phyloP scores from a whole-genome alignment of 1,140 invertebrate species.

The Brachionus sp. region DNA sequence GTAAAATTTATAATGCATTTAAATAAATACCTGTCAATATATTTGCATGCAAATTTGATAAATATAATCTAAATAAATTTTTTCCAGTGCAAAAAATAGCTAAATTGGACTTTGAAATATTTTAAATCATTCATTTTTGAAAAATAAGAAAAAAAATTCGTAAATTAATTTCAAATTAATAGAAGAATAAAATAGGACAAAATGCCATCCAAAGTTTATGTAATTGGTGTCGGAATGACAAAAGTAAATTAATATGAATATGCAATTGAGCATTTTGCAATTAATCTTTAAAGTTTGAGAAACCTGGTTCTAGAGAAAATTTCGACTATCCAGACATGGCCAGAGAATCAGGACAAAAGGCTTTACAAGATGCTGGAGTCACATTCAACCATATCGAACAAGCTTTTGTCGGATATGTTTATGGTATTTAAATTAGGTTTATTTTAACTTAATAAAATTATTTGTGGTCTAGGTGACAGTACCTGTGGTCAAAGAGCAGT shows the following conservation, averaged over 20 bases:
- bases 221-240: conserved; percentile 95
- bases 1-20: conserved; percentile 3
- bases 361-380: conserved; percentile 79
- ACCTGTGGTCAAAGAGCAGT: conserved; percentile 88
- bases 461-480: conserved; percentile 71
- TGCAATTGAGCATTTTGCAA: neutral
- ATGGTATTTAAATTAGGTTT: conserved; percentile 65
- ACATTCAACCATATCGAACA: conserved; percentile 76
- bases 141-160: neutral
- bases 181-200: neutral
- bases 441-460: neutral
- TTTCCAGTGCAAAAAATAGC: neutral
- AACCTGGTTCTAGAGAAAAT: conserved; percentile 74
- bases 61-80: neutral
- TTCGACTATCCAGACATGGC: conserved; percentile 91
- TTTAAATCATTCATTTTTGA: neutral
- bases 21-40: neutral
- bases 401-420: conserved; percentile 88
- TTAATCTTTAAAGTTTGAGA: conserved; percentile 68
- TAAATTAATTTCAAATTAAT: neutral
- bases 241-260: conserved; percentile 64
- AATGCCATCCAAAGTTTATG: conserved; percentile 68
- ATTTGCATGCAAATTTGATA: conserved; percentile 1
- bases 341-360: conserved; percentile 81
- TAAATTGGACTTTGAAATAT: conserved; percentile 35